Evolutionary conservation across 2,888 invertebrate genomes (phyloP).

Genomic region (Cerastis rubricosa): DNA sequence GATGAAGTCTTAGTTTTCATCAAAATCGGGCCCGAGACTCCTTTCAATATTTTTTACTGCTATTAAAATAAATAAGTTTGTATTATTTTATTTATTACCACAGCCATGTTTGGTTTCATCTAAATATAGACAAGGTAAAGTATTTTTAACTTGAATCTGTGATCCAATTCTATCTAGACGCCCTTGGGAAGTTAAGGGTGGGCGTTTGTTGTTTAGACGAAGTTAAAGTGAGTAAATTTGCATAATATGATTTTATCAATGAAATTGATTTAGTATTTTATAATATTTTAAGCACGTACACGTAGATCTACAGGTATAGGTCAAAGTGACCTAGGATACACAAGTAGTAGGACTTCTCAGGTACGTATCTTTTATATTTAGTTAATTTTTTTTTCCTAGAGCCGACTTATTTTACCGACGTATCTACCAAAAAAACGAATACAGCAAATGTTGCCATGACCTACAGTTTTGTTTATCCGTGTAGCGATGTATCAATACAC

Average conservation of each 20-base stretch:
- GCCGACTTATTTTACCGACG: background rate
- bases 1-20: background rate
- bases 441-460: background rate
- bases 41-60: background rate
- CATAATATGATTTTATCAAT: conserved; percentile 24
- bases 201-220: conserved; percentile 35
- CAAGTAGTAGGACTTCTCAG: background rate
- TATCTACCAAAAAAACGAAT: background rate
- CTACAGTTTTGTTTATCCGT: background rate
- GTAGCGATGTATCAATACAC: no score
- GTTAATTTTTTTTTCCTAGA: background rate
- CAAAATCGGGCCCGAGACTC: background rate
- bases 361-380: background rate
- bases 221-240: conserved; percentile 13
- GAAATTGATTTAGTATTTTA: background rate
- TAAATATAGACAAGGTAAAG: conserved; percentile 59
- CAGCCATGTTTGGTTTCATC: conserved; percentile 33
- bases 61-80: background rate
- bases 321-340: background rate
- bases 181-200: conserved; percentile 66
- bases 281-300: background rate
- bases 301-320: background rate
- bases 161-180: conserved; percentile 70
- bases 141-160: conserved; percentile 75
- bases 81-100: conserved; percentile 41